Percentiles rank a stretch among this genome's conserved stretches.
Conservation (phyloP, 2,888 invertebrate genomes). For the Chaetoderma sp. region DNA sequence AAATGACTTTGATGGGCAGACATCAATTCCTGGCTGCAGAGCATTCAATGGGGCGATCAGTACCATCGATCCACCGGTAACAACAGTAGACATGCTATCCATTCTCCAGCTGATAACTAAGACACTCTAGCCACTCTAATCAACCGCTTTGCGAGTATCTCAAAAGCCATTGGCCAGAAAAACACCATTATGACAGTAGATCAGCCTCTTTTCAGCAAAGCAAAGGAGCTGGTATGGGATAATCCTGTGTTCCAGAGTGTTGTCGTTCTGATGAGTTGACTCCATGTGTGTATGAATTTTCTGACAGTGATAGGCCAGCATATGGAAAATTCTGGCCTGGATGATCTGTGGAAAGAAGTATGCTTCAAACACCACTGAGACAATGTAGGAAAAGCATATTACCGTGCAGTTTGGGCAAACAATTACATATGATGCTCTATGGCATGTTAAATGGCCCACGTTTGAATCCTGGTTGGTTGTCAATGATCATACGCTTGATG, state of each 20-base stretch:
- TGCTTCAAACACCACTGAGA: background rate
- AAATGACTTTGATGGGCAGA: conserved; percentile 2
- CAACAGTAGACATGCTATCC: conserved; percentile 16
- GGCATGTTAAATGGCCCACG: background rate
- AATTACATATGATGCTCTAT: background rate
- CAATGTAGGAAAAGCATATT: background rate
- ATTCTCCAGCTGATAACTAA: conserved; percentile 27
- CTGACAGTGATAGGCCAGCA: background rate
- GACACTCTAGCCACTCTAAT: conserved; percentile 26
- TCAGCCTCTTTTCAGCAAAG: conserved; percentile 19
- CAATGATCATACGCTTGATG: background rate
- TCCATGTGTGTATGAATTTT: background rate
- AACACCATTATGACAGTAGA: conserved; percentile 27
- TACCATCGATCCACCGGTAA: conserved; percentile 9
- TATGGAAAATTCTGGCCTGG: background rate
- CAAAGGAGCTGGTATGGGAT: conserved; percentile 15
- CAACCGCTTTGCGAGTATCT: conserved; percentile 12
- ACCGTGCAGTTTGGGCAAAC: too few relatives aligned
- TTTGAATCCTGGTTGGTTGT: background rate
- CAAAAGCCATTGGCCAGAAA: conserved; percentile 15
- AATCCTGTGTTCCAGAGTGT: background rate
- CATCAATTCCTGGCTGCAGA: conserved; percentile 12
- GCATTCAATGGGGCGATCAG: conserved; percentile 13
- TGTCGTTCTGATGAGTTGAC: background rate
- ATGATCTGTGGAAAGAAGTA: background rate